Evolutionary conservation across 2,888 invertebrate species (phyloP).

Genomic region (Osedax frankpressi): DNA sequence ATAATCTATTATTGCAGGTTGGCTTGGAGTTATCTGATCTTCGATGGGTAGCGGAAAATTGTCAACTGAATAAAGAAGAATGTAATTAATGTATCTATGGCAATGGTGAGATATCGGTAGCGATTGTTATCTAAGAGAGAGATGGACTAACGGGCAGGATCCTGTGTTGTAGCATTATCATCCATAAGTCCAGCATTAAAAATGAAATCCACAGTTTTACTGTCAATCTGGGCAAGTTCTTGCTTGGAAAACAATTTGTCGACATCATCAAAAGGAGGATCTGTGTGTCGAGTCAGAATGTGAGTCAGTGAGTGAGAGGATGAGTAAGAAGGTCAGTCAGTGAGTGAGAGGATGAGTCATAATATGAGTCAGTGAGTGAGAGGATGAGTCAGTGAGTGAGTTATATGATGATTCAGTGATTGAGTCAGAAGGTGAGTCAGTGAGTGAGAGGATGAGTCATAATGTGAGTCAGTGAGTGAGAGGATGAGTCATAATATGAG

Average conservation of each 20-base stretch:
- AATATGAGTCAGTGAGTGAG: no score
- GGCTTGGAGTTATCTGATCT: background rate
- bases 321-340: background rate
- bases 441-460: no score
- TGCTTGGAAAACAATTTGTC: constrained; percentile 26
- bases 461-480: no score
- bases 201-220: constrained; percentile 78
- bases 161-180: no score
- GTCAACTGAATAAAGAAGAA: background rate
- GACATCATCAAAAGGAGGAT: constrained; percentile 17
- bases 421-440: no score
- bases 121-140: no score
- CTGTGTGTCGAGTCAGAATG: background rate
- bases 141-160: no score
- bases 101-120: background rate
- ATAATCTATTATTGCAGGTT: background rate
- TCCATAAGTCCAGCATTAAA: constrained; percentile 63
- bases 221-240: constrained; percentile 68
- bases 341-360: no score
- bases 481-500: no score
- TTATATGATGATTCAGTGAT: no score
- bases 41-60: background rate
- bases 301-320: background rate
- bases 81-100: background rate
- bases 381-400: no score